Conservation (phyloP, 2,888 invertebrate genomes). For the Parasteatoda lunata region DNA sequence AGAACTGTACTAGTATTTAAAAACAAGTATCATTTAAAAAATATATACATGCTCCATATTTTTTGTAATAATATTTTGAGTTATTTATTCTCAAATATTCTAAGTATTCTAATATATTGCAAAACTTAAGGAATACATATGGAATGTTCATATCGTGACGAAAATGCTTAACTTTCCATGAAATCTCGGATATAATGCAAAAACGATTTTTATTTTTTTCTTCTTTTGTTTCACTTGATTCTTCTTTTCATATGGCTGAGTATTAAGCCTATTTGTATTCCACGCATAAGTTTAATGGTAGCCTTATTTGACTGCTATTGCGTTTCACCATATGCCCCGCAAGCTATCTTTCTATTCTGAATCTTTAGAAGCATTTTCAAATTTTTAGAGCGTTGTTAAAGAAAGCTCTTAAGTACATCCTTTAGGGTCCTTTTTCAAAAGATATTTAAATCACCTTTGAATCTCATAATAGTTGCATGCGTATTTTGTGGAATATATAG, state of each 20-base stretch:
- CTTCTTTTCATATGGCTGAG: conserved; percentile 11
- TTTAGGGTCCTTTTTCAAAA: not conserved
- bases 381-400: conserved; percentile 39
- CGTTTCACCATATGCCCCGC: not conserved
- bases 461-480: too few relatives aligned
- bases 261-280: conserved; percentile 59
- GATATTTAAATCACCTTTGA: not conserved
- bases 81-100: too few relatives aligned
- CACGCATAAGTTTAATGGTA: conserved; percentile 45
- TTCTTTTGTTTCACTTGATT: conserved; percentile 8
- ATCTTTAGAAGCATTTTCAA: conserved; percentile 29
- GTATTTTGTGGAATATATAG: too few relatives aligned
- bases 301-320: conserved; percentile 39
- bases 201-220: conserved; percentile 13
- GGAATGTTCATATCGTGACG: conserved; percentile 26
- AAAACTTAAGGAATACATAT: too few relatives aligned
- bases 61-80: too few relatives aligned
- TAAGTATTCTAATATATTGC: too few relatives aligned
- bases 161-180: conserved; percentile 29
- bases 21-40: too few relatives aligned
- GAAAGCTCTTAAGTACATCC: not conserved
- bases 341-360: conserved; percentile 29
- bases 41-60: too few relatives aligned
- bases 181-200: conserved; percentile 12
- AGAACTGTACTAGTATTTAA: too few relatives aligned